Evolutionary conservation across 2,888 invertebrate genomes (phyloP), one percentile per base, ranked within the genome.

Genomic region (Eulithis prunata): DNA sequence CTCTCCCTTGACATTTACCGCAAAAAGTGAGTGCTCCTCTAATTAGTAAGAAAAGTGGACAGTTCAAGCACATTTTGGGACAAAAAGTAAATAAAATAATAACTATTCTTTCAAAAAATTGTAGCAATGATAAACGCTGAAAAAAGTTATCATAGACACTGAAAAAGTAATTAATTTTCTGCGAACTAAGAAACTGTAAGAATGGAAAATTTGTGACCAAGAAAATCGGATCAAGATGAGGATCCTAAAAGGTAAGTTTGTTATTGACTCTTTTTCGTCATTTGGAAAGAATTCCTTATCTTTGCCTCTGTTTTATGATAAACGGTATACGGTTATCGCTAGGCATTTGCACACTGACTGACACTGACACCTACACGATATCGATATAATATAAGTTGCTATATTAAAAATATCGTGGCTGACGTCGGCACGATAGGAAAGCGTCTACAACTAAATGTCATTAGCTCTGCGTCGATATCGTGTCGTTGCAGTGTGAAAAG

Each of bases 1-100:
- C 87, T 88, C 85, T 85, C 86, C 80, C 87, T 87, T 89, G 87
- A 88, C 88, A 87, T 88, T 90, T 87, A 80, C 83, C 83, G 82
- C 83, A 86, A 86, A 84, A 81, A 82, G 79, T 74, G 78, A 80
- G 82, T 79, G 84, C 79, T 81, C 78, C 80, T 80, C 77, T 84
- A 86, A 88, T 85, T 85, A 87, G 77, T 75, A 73, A 36, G 38
- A 54, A 63, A 64, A 64, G 66, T 69, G 66, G 49, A 64, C 64
- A 62, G 13, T n/a, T 38, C 41, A 49, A 45, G 47, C 43, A 41
- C 28, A n/a, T n/a, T n/a, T 45, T 1, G 14, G 14, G 12, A 5
- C 45, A 49, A 11, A 1, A 14, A 28, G 12, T 5, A 13, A 47
- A 47, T 28, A 56, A 43, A 55, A 46, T 14, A 55, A 46, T 14